Evolutionary conservation across 1,140 invertebrate species (phyloP).

Genomic region (Polypedilum vanderplanki): DNA sequence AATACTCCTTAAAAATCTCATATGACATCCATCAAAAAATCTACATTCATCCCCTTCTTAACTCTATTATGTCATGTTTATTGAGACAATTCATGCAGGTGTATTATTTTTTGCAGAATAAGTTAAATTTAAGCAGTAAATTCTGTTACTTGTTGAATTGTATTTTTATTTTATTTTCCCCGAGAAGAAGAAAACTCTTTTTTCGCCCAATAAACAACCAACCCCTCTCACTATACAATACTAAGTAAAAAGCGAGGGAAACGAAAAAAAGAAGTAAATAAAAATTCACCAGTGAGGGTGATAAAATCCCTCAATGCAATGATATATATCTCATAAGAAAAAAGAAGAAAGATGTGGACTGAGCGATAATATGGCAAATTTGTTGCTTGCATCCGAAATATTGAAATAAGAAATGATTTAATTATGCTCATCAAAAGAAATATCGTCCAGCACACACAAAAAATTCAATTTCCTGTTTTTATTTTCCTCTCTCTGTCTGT

Average conservation of each 20-base stretch:
- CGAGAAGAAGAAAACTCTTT: neutral
- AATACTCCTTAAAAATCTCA: too few species aligned
- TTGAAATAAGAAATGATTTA: slow-evolving; percentile 15
- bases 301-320: neutral
- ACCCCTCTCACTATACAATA: too few species aligned
- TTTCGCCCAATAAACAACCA: neutral
- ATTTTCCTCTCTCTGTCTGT: neutral
- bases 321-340: neutral
- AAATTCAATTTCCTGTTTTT: slow-evolving; percentile 24
- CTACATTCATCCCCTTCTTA: neutral
- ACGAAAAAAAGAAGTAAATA: neutral
- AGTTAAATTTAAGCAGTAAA: too few species aligned
- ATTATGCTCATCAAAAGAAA: slow-evolving; percentile 26
- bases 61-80: too few species aligned
- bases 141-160: neutral
- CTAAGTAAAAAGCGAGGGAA: too few species aligned
- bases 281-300: slow-evolving; percentile 22
- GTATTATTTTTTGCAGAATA: too few species aligned
- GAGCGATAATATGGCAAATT: neutral
- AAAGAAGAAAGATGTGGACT: neutral
- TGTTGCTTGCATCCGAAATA: slow-evolving; percentile 14
- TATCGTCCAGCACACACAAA: neutral
- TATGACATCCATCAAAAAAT: neutral
- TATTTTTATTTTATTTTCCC: neutral
- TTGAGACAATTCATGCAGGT: too few species aligned